phyloP scores from a whole-genome alignment of 1,140 invertebrate species.

The Drosophila ficusphila region DNA sequence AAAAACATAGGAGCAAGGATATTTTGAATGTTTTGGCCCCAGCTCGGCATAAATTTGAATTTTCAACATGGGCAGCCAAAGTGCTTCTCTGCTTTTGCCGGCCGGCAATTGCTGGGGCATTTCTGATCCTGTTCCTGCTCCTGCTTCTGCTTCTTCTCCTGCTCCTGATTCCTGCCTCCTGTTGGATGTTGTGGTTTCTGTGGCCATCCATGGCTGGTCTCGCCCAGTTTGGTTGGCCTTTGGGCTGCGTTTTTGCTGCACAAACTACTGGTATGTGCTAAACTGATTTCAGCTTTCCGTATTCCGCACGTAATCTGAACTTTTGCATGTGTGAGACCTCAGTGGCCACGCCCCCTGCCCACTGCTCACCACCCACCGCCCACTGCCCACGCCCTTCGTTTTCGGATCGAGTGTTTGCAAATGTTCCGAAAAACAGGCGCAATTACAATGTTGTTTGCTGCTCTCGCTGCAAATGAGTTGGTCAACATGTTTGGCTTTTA shows the following conservation, averaged over 20 bases:
- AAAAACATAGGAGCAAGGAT: conserved; percentile 19
- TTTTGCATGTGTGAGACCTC: conserved; percentile 63
- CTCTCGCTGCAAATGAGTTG: conserved; percentile 73
- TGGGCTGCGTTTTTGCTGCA: conserved; percentile 21
- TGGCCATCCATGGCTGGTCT: conserved; percentile 28
- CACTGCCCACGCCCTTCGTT: neutral
- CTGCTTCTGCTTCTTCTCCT: neutral
- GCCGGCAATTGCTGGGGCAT: conserved; percentile 40
- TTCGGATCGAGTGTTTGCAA: conserved; percentile 32
- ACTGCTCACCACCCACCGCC: neutral
- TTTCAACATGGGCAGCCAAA: conserved; percentile 55
- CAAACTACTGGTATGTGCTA: conserved; percentile 50
- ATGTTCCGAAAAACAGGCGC: conserved; percentile 55
- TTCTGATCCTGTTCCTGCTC: conserved; percentile 21
- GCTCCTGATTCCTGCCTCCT: conserved; percentile 12
- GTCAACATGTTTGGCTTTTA: conserved; percentile 70
- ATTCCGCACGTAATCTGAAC: conserved; percentile 59
- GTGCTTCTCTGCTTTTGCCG: conserved; percentile 10
- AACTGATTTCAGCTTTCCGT: conserved; percentile 64
- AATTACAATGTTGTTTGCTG: conserved; percentile 74
- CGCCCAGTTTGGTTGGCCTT: conserved; percentile 11
- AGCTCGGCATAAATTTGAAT: conserved; percentile 73
- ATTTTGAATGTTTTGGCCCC: conserved; percentile 45
- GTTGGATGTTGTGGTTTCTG: conserved; percentile 53
- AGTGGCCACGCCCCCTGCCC: conserved; percentile 34